Base-by-base conservation (phyloP, 2,888 invertebrate genomes). In the Xylocampa areola region DNA sequence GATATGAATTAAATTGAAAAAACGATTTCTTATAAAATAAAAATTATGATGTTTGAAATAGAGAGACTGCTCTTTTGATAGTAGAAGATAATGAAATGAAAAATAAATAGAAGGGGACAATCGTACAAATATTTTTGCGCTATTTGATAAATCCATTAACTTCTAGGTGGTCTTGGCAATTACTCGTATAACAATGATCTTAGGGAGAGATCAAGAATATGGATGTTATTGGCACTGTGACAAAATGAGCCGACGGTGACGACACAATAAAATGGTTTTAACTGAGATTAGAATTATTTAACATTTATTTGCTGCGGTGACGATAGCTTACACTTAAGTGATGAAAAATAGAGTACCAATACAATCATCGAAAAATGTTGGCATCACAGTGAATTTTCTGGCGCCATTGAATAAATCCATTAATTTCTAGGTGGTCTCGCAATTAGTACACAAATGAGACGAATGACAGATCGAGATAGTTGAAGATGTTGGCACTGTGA, bases 381-480 rank as follows among this genome's bases (percentile, higher is more conserved):
- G 30, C 27, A 37, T 25, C 10, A 33, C 47, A 67, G 67, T 63
- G 43, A 63, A 63, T 68, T 49, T 14, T 16, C 10, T 72, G 79
- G 84, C 82, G 80, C 79, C 88, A 92, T 90, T 91, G 91, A 91
- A 88, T 88, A 90, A 89, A 85, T 91, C 92, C 92, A 93, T 94
- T 93, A 92, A 90, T 84, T 84, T 87, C 78, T 79, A 77, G 80
- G 77, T 76, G 82, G 85, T 80, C 84, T 75, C 76, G 80, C 88
- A 87, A 91, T 94, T 91, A 89, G 91, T 91, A 90, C 90, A 90
- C 91, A 90, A 91, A 93, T 90, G n/a, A n/a, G n/a, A n/a, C n/a
- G n/a, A n/a, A n/a, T n/a, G n/a, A n/a, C 90, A 90, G 84, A 91
- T 89, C 81, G 79, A 76, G 81, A 84, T 82, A 78, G 65, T 52